Evolutionary conservation across 2,113 vertebrate genomes (phyloP), one percentile per base, ranked within the genome.

Genomic region (Neomonachus schauinslandi): DNA sequence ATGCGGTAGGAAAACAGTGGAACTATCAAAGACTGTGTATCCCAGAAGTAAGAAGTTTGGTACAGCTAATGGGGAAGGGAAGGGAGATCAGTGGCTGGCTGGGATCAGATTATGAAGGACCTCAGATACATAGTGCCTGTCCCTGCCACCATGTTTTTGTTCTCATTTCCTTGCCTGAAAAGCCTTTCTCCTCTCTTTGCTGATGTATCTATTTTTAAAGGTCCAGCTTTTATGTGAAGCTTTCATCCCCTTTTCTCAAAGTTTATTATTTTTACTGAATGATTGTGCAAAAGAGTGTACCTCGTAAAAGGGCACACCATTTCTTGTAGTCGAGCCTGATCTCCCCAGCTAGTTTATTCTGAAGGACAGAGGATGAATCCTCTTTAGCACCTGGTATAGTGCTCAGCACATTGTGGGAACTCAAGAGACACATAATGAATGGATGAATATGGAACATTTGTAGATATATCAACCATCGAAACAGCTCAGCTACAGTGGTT

Each of bases 241-340:
- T 91, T 91, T 89, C 36, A 13, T 81, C 39, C 33, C 57, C 21
- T 69, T 86, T 93, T 49, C 53, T 22, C 2, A 96, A n/a, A 95
- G 61, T 5, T 89, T 90, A 36, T 39, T 91, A 80, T 71, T 92
- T 95, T 84, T 33, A 65, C 46, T 61, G 42, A 82, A 8, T 85
- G 42, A 86, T 49, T 88, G 9, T 42, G 71, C 24, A 42, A 55
- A 95, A 71, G 19, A 31, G 55, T 96, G 8, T 87, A 46, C 15
- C 39, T 88, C 33, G 7, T 69, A 53, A 42, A 46, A 69, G 59
- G n/a, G 26, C 69, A 79, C 79, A 61, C 31, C 16, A 11, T 91
- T 95, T 89, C 65, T 96, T 85, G 51, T 88, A 22, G 11, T 77
- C 84, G 80, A 83, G 28, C 92, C 55, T 86, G 13, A 74, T 94